These are phyloP conservation scores for Pseudopodoces humilis DNA, from an alignment of 2,113 vertebrate genomes.

Conservation along the genomic window DNA sequence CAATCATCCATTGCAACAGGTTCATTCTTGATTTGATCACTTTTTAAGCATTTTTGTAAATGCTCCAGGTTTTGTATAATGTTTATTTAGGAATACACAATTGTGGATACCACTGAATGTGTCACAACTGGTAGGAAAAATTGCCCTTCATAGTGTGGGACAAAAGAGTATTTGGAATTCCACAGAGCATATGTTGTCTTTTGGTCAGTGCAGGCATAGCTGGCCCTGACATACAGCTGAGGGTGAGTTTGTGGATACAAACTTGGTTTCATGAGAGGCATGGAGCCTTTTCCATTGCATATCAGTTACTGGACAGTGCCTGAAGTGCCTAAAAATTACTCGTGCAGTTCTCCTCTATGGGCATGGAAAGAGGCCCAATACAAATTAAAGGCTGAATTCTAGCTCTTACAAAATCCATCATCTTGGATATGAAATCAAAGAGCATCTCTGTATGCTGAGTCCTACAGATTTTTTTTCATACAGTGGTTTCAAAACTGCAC, in stretches of 20 bases:
- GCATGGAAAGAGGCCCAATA: background rate
- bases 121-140: background rate
- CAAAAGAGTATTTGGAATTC: background rate
- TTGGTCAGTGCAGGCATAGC: background rate
- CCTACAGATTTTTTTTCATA: background rate
- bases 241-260: background rate
- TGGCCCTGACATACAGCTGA: background rate
- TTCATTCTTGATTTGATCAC: background rate
- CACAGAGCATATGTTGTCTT: background rate
- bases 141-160: background rate
- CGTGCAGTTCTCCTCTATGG: background rate
- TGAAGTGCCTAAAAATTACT: background rate
- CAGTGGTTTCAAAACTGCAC: background rate
- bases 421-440: background rate
- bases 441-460: background rate
- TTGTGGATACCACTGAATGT: background rate
- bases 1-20: background rate
- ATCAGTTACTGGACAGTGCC: background rate
- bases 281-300: background rate
- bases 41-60: background rate
- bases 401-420: slow-evolving; percentile 3
- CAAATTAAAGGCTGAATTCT: slow-evolving; percentile 27
- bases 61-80: background rate
- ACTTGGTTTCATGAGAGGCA: background rate
- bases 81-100: background rate